A percentile compares a stretch with the other conserved stretches of the same genome.
phyloP scores from a whole-genome alignment of 2,888 invertebrate genomes.

The Eupithecia inturbata region DNA sequence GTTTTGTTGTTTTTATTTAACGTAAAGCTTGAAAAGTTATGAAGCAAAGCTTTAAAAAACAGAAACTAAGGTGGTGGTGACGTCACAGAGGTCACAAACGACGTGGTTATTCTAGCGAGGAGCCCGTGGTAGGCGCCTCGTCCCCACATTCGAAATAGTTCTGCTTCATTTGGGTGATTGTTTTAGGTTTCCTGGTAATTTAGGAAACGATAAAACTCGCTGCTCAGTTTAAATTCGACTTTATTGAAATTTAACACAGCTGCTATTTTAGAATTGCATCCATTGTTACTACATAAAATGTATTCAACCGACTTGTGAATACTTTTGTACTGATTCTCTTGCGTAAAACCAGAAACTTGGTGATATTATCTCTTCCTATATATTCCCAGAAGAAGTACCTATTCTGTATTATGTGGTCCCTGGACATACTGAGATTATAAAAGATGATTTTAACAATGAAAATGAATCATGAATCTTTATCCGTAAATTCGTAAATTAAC shows the following conservation, averaged over 20 bases:
- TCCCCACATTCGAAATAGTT: constrained; percentile 30
- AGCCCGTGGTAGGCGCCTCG: constrained; percentile 11
- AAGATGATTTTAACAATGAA: background rate
- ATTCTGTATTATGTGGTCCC: background rate
- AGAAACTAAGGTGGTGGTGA: background rate
- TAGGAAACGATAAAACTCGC: constrained; percentile 33
- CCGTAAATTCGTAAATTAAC: background rate
- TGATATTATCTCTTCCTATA: background rate
- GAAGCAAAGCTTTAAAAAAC: background rate
- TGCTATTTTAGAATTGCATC: constrained; percentile 3
- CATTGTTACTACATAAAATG: background rate
- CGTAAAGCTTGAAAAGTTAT: too few relatives aligned
- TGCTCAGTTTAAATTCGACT: constrained; percentile 21
- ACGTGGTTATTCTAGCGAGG: background rate
- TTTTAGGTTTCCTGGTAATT: constrained; percentile 36
- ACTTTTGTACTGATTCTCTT: background rate
- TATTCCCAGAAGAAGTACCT: background rate
- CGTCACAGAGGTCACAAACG: background rate
- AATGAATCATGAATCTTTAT: background rate
- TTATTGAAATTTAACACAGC: constrained; percentile 17
- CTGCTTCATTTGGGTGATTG: constrained; percentile 34
- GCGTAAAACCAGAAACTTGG: background rate
- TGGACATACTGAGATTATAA: too few relatives aligned
- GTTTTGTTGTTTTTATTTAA: too few relatives aligned
- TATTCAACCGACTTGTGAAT: background rate